These are phyloP conservation scores for Parascotia fuliginaria DNA, from an alignment of 2,888 invertebrate genomes.

Conservation along the genomic window DNA sequence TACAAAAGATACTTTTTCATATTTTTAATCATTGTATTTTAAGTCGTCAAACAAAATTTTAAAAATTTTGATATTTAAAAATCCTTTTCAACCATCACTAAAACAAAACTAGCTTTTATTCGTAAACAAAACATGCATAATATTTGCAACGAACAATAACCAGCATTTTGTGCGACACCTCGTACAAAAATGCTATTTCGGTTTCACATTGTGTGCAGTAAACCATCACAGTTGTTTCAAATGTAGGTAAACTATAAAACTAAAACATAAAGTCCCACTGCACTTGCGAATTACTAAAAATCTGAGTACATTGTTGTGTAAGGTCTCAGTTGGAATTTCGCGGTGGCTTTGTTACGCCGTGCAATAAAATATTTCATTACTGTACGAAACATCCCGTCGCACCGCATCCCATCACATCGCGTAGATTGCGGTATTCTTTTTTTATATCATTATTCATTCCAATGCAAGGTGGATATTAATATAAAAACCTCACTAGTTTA, in stretches of 20 bases:
- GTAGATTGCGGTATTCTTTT: slow-evolving; percentile 24
- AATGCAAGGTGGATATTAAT: slow-evolving; percentile 26
- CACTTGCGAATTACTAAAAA: slow-evolving; percentile 73
- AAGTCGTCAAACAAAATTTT: too few relatives aligned
- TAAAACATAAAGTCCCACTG: slow-evolving; percentile 52
- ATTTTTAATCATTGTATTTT: too few relatives aligned
- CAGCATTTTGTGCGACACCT: not conserved
- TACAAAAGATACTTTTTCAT: too few relatives aligned
- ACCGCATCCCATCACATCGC: slow-evolving; percentile 7
- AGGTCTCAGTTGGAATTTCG: slow-evolving; percentile 59
- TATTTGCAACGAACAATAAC: not conserved
- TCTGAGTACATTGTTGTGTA: slow-evolving; percentile 76
- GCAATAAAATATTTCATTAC: slow-evolving; percentile 82
- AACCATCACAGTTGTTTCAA: not conserved
- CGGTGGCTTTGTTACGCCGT: slow-evolving; percentile 63
- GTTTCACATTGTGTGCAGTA: not conserved
- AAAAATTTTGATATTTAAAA: too few relatives aligned
- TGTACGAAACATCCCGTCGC: slow-evolving; percentile 61
- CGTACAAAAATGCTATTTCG: not conserved
- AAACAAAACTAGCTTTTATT: not conserved
- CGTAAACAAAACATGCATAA: not conserved
- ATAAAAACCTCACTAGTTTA: slow-evolving; percentile 11
- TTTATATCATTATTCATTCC: slow-evolving; percentile 32
- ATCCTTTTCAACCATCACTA: not conserved
- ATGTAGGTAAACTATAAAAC: slow-evolving; percentile 44